Base-by-base conservation (phyloP, 2,888 invertebrate genomes). In the Nephrotoma appendiculata region DNA sequence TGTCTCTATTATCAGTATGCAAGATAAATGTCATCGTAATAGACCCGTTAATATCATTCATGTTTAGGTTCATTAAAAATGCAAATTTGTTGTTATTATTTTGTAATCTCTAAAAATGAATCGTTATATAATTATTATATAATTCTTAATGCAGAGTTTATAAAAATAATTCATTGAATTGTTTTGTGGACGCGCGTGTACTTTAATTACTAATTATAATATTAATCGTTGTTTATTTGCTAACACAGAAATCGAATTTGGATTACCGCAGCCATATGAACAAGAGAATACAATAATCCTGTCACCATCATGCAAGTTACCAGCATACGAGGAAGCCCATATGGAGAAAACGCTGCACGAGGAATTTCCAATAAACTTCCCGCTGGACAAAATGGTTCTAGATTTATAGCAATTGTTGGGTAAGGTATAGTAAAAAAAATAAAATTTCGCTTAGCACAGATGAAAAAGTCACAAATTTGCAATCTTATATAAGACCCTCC, bases 291-390 rank as follows among this genome's bases (percentile, higher is more conserved):
- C n/a, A n/a, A n/a, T n/a, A n/a, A n/a, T n/a, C n/a, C n/a, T n/a
- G n/a, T n/a, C n/a, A n/a, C n/a, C n/a, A n/a, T n/a, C n/a, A n/a
- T n/a, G n/a, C n/a, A n/a, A 97, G 91, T 92, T 98, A 89, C 98
- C 97, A 5, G 96, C 97, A 12, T 98, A 98, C 90, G 98, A 98
- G 91, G 98, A 98, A 91, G 98, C 98, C 86, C 96, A 98, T 91
- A 93, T 96, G 89, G 96, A 97, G 90, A 98, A 98, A 90, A 94
- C 95, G 89, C 91, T 96, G 89, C 96, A 96, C 89, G 96, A 95
- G 85, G 95, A 95, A 89, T 91, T 93, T 71, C 92, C 92, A 87
- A 92, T 92, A 86, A 86, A 87, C 11, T 19, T 84, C 41, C 43
- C 12, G 41, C 19, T 31, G 19, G 48, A 9, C 31, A 71, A 86